These are phyloP conservation scores for Eupeodes corollae DNA, from an alignment of 1,140 invertebrate species.

Conservation along the genomic window DNA sequence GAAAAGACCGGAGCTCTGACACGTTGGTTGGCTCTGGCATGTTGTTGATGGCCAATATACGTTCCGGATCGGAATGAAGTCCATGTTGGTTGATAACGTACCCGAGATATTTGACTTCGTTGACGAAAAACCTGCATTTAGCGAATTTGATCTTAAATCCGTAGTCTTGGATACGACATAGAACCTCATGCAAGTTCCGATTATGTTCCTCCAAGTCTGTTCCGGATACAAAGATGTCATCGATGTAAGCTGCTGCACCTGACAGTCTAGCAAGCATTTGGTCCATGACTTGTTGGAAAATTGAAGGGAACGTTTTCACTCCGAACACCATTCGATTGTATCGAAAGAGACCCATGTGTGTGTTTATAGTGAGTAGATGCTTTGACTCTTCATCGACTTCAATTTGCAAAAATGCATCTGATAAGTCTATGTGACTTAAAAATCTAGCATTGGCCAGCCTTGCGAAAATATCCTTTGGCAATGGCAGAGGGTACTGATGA, in stretches of 20 bases:
- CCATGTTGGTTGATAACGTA: conserved; percentile 29
- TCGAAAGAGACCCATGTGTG: not conserved
- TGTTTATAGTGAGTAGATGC: conserved; percentile 1
- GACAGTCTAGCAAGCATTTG: not conserved
- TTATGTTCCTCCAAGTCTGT: not conserved
- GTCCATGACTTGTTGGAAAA: conserved; percentile 6
- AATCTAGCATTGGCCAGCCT: too few relatives aligned
- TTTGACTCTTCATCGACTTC: conserved; percentile 4
- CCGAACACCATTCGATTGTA: conserved; percentile 1
- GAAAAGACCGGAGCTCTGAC: conserved; percentile 10
- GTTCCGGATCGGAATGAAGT: conserved; percentile 21
- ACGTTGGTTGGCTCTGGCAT: conserved; percentile 2
- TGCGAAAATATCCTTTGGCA: conserved; percentile 6
- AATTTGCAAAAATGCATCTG: conserved; percentile 4
- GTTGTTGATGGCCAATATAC: conserved; percentile 22
- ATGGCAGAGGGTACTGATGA: conserved; percentile 5
- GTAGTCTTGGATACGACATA: conserved; percentile 2
- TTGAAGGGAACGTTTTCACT: conserved; percentile 2
- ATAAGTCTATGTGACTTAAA: conserved; percentile 7
- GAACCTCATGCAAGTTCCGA: not conserved
- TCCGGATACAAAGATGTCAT: conserved; percentile 5
- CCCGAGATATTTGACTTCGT: conserved; percentile 23
- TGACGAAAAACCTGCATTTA: conserved; percentile 3
- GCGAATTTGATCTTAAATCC: conserved; percentile 2
- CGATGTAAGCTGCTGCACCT: not conserved